Evolutionary conservation across 2,797 vertebrate genomes (phyloP).

Genomic region (Oceanodroma leucorhoa): DNA sequence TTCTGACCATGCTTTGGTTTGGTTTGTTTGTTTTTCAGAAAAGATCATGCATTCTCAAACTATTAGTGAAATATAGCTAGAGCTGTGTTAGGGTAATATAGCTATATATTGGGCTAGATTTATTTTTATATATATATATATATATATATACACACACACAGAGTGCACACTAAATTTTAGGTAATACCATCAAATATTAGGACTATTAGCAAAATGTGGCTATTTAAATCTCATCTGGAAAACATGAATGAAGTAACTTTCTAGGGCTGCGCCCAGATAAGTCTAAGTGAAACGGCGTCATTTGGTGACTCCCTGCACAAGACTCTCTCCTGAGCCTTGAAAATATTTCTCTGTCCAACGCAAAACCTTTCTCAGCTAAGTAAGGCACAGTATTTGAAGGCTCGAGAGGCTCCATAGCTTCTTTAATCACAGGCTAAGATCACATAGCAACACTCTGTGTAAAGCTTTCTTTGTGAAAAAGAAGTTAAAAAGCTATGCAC

Average conservation of each 20-base stretch:
- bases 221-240: not conserved
- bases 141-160: fast-evolving
- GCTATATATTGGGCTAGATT: not conserved
- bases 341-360: not conserved
- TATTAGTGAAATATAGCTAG: not conserved
- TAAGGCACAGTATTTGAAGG: not conserved
- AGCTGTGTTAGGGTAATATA: not conserved
- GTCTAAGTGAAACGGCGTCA: fast-evolving
- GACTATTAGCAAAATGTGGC: not conserved
- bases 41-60: not conserved
- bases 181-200: not conserved
- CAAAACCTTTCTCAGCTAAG: not conserved
- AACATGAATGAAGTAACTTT: not conserved
- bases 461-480: not conserved
- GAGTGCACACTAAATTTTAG: not conserved
- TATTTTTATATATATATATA: not conserved
- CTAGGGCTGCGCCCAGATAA: not conserved
- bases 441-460: not conserved
- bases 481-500: not conserved
- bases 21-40: not conserved
- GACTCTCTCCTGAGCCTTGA: not conserved
- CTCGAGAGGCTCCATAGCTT: not conserved
- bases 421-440: not conserved
- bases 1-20: not conserved
- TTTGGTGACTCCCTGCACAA: not conserved